These are phyloP conservation scores for Rhyacichthys aspro DNA, from an alignment of 2,797 vertebrate species.

Conservation along the genomic window DNA sequence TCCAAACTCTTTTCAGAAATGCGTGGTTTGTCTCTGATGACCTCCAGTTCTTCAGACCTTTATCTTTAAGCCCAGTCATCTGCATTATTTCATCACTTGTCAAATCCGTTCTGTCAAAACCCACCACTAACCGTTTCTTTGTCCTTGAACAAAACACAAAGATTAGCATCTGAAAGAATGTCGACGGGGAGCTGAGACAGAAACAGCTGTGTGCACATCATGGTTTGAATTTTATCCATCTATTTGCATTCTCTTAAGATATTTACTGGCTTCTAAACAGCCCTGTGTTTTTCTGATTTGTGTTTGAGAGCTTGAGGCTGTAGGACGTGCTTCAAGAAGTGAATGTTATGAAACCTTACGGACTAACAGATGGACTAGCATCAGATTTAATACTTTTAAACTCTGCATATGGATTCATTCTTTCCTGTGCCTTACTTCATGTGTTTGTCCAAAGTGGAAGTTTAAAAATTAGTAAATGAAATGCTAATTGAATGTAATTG, in stretches of 20 bases:
- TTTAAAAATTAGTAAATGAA: conserved; percentile 29
- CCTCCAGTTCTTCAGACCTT: too few species aligned
- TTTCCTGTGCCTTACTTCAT: conserved; percentile 29
- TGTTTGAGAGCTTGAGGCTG: conserved; percentile 31
- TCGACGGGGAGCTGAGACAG: conserved; percentile 36
- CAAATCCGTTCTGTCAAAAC: conserved; percentile 32
- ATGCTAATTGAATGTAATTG: conserved; percentile 44
- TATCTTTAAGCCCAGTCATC: conserved; percentile 10
- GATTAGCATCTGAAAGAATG: conserved; percentile 37
- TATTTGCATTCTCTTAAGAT: conserved; percentile 42
- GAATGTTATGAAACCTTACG: conserved; percentile 25
- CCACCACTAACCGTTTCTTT: conserved; percentile 21
- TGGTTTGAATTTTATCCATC: conserved; percentile 49
- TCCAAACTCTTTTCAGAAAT: background rate
- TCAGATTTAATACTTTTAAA: background rate
- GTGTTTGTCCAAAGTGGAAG: conserved; percentile 27
- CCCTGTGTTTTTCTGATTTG: conserved; percentile 51
- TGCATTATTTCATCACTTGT: conserved; percentile 34
- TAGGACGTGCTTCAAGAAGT: conserved; percentile 37
- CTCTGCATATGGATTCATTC: conserved; percentile 13
- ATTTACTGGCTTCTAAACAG: conserved; percentile 47
- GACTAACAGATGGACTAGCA: conserved; percentile 3
- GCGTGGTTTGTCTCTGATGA: too few species aligned
- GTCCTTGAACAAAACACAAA: conserved; percentile 21
- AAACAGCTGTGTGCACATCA: conserved; percentile 58